phyloP scores from a whole-genome alignment of 2,888 invertebrate genomes.

The Quadroppia sp. region DNA sequence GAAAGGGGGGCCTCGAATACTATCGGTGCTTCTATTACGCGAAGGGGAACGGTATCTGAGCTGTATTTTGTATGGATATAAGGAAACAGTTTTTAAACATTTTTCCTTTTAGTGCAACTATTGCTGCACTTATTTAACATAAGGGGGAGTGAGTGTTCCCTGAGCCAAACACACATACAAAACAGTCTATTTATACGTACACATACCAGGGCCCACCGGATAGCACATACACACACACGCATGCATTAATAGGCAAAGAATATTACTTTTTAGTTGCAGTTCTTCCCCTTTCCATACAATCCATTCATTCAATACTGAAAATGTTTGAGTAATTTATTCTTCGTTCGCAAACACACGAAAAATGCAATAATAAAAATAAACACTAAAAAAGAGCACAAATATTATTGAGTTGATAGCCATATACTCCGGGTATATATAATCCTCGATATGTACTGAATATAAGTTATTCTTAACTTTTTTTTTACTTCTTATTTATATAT shows the following conservation, averaged over 20 bases:
- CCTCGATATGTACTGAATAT: neutral
- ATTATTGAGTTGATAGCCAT: conserved; percentile 21
- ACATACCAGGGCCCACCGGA: too few relatives aligned
- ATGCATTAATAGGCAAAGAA: neutral
- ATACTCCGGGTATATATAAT: neutral
- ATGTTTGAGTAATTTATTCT: conserved; percentile 21
- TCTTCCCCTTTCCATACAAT: neutral
- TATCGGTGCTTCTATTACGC: too few relatives aligned
- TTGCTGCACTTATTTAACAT: neutral
- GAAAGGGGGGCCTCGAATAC: neutral
- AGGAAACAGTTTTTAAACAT: neutral
- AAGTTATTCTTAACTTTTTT: neutral
- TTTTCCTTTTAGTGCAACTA: neutral
- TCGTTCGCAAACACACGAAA: neutral
- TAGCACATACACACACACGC: neutral
- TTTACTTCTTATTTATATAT: neutral
- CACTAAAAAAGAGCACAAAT: conserved; percentile 19
- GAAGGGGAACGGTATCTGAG: neutral
- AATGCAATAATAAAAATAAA: conserved; percentile 18
- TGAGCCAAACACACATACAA: too few relatives aligned
- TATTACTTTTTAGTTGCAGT: neutral
- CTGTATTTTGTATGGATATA: neutral
- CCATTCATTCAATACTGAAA: too few relatives aligned
- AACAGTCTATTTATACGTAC: too few relatives aligned
- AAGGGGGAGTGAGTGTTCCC: conserved; percentile 21